Percentiles rank a stretch among this genome's conserved stretches.
phyloP scores from a whole-genome alignment of 2,113 vertebrate genomes.

The Petrocephalus microphthalmus region DNA sequence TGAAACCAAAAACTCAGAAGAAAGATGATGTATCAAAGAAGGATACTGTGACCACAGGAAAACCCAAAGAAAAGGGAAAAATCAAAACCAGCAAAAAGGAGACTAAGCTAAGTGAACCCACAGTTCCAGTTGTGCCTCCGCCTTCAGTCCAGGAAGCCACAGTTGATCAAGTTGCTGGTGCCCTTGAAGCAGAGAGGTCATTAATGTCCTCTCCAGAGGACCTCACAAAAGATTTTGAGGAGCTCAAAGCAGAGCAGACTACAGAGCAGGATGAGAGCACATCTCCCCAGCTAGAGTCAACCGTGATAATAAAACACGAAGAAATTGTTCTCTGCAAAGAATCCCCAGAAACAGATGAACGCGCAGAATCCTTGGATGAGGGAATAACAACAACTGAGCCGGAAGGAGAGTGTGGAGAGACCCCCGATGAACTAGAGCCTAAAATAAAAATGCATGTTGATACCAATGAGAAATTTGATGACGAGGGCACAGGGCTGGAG shows the following conservation, averaged over 20 bases:
- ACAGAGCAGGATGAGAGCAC: constrained; percentile 61
- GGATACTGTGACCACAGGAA: constrained; percentile 57
- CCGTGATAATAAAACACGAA: constrained; percentile 55
- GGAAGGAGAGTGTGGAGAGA: constrained; percentile 79
- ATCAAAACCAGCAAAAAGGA: constrained; percentile 75
- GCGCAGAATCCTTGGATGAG: constrained; percentile 80
- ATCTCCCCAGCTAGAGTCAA: constrained; percentile 57
- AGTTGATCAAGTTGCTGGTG: constrained; percentile 43
- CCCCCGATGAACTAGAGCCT: constrained; percentile 74
- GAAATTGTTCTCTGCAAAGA: constrained; percentile 68
- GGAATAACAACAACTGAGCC: constrained; percentile 86
- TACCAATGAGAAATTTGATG: constrained; percentile 78
- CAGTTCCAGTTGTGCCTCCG: constrained; percentile 42
- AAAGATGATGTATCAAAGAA: constrained; percentile 76
- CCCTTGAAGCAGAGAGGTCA: constrained; percentile 72
- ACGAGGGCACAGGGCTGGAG: constrained; percentile 84
- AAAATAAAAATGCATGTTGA: constrained; percentile 70
- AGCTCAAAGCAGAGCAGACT: constrained; percentile 75
- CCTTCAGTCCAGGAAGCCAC: constrained; percentile 29
- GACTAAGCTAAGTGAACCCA: constrained; percentile 55
- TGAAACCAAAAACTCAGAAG: constrained; percentile 80
- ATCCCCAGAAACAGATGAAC: constrained; percentile 63
- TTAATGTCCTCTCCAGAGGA: constrained; percentile 93
- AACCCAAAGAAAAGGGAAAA: constrained; percentile 81
- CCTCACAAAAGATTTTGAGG: constrained; percentile 92